Evolutionary conservation across 2,113 vertebrate genomes (phyloP).

Genomic region (Phodopus roborovskii): DNA sequence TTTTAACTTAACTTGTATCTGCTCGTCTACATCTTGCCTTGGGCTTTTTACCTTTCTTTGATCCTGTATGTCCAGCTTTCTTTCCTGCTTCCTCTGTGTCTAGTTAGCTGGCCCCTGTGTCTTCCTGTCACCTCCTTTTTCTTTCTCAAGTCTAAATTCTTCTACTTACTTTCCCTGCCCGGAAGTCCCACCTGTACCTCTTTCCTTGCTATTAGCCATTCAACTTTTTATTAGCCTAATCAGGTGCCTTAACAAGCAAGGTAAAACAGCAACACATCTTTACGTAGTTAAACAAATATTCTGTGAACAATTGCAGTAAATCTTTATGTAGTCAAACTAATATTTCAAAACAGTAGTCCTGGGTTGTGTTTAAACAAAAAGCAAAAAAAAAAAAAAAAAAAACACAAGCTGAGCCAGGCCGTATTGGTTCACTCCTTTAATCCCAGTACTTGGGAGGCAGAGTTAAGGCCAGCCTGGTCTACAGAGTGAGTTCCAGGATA

Average conservation of each 20-base stretch:
- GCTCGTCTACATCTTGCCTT: neutral
- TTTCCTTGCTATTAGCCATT: neutral
- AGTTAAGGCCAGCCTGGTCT: no score
- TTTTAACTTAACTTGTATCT: neutral
- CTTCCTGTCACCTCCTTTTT: neutral
- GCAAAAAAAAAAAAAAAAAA: neutral
- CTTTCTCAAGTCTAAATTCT: neutral
- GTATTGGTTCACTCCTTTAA: no score
- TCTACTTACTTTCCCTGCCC: neutral
- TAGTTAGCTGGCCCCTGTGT: neutral
- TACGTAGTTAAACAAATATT: no score
- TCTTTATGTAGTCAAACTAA: neutral
- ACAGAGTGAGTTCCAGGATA: no score
- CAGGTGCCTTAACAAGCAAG: neutral
- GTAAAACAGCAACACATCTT: neutral
- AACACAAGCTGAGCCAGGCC: neutral
- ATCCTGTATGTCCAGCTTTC: neutral
- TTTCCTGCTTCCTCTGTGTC: neutral
- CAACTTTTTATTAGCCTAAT: neutral
- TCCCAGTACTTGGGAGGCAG: no score
- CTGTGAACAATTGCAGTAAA: no score
- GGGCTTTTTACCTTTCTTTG: neutral
- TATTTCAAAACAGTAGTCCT: neutral
- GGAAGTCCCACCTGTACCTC: neutral
- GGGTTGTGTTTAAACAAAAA: neutral